phyloP scores from a whole-genome alignment of 2,113 vertebrate species.

The Edolisoma coerulescens region DNA sequence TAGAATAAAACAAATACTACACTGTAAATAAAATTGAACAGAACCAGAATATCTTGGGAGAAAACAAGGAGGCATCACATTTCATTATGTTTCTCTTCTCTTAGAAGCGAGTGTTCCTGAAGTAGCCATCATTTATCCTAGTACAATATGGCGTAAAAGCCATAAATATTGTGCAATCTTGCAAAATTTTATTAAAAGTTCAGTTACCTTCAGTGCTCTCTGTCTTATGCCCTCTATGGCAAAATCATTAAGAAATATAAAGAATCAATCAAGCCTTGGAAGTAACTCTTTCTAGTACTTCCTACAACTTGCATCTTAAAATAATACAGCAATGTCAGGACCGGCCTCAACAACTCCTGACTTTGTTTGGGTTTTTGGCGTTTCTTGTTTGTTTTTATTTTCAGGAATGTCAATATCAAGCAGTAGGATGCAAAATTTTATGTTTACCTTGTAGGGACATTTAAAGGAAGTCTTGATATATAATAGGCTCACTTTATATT shows the following conservation, averaged over 20 bases:
- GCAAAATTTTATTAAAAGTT: not conserved
- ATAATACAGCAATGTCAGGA: not conserved
- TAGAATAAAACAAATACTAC: not conserved
- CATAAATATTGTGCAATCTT: not conserved
- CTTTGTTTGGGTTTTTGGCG: accelerated
- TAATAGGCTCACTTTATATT: not conserved
- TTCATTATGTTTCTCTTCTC: not conserved
- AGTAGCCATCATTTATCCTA: not conserved
- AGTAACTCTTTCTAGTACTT: not conserved
- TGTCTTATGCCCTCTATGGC: not conserved
- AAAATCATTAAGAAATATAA: not conserved
- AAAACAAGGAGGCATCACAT: not conserved
- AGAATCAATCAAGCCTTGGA: not conserved
- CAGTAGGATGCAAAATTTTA: not conserved
- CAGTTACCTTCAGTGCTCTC: not conserved
- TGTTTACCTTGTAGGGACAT: not conserved
- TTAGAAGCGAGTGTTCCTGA: not conserved
- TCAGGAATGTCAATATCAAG: not conserved
- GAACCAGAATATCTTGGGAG: not conserved
- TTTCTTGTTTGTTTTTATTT: not conserved
- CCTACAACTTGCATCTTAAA: not conserved
- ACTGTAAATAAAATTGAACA: not conserved
- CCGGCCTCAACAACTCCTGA: not conserved
- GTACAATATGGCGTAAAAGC: not conserved
- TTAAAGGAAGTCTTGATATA: not conserved